Base-by-base conservation (phyloP, 1,140 invertebrate genomes). In the Cylas formicarius region DNA sequence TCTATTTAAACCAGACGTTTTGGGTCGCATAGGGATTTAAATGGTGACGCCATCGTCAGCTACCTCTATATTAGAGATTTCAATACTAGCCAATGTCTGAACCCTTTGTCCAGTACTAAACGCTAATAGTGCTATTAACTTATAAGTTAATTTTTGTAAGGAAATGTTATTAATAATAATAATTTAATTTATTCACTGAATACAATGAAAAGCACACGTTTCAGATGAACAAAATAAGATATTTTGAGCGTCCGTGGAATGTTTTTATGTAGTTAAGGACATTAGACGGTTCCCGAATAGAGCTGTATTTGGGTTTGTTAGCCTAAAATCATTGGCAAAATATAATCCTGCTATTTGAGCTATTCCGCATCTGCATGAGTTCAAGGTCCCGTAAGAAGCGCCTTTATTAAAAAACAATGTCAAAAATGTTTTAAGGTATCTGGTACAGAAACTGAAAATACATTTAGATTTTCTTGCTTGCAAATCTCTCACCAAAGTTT, bases 351-450 rank as follows among this genome's bases (percentile, higher is more conserved):
- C 4, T 11, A 48, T 35, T 34, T 33, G 22, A 16, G 45, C 7
- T 10, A 43, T 8, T 7, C 19, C 38, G 11, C 37, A 34, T 18
- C 23, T 32, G 16, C 13, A 34, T 13, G 40, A 48, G 22, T 43
- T 48, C 28, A 48, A 10, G 6, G 37, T 2, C 2, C 18, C 17
- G 19, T 33, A 16, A 5, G 41, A 43, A 7, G 29, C 32, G 4
- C 38, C 44, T 11, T 48, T 42, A 7, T 40, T 28, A 37, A 51
- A 41, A 4, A 39, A 33, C 7, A 6, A 14, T n/a, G 31, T 48
- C 1, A 42, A 27, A 41, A 46, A 51, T n/a, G n/a, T n/a, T 23
- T 16, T 20, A 39, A 21, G 3, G 29, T n/a, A 13, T 10, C 4
- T 31, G 17, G 13, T 14, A 45, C 27, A 7, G 39, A 20, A 28